Percentiles rank a stretch among this genome's conserved stretches.
phyloP scores from a whole-genome alignment of 2,888 invertebrate species.

The Pegoplata infirma region DNA sequence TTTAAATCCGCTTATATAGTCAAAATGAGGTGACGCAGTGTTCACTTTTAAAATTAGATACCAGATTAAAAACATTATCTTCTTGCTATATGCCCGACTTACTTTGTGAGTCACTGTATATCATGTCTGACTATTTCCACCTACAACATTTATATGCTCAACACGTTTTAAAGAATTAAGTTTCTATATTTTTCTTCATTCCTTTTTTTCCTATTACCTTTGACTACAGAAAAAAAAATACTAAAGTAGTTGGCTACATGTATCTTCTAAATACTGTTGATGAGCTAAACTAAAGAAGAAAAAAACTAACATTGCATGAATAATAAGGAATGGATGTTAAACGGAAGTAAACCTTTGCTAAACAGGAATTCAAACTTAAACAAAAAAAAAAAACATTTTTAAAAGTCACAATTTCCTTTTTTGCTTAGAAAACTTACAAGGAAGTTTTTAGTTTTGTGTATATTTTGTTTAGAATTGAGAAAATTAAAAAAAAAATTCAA shows the following conservation, averaged over 20 bases:
- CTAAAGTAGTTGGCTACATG: constrained; percentile 34
- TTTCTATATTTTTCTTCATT: constrained; percentile 5
- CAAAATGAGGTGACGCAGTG: too few species aligned
- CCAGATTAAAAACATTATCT: too few species aligned
- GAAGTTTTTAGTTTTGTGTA: background rate
- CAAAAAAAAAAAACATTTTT: background rate
- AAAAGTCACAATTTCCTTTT: constrained; percentile 36
- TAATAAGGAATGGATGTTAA: constrained; percentile 22
- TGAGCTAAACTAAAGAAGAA: constrained; percentile 40
- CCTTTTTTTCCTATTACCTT: constrained; percentile 16
- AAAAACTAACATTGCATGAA: constrained; percentile 19
- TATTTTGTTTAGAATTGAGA: background rate
- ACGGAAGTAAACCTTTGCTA: background rate
- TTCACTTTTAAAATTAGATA: too few species aligned
- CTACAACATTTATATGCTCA: constrained; percentile 40
- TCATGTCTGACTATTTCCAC: background rate
- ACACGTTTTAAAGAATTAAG: constrained; percentile 44
- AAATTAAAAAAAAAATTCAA: constrained; percentile 19
- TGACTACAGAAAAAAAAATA: constrained; percentile 14
- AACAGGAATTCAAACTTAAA: background rate
- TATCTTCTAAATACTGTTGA: constrained; percentile 54
- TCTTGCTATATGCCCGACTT: too few species aligned
- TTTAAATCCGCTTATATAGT: too few species aligned
- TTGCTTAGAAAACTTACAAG: constrained; percentile 20
- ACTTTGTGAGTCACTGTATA: too few species aligned